Evolutionary conservation across 1,140 invertebrate genomes (phyloP).

Genomic region (Ceratina calcarata): DNA sequence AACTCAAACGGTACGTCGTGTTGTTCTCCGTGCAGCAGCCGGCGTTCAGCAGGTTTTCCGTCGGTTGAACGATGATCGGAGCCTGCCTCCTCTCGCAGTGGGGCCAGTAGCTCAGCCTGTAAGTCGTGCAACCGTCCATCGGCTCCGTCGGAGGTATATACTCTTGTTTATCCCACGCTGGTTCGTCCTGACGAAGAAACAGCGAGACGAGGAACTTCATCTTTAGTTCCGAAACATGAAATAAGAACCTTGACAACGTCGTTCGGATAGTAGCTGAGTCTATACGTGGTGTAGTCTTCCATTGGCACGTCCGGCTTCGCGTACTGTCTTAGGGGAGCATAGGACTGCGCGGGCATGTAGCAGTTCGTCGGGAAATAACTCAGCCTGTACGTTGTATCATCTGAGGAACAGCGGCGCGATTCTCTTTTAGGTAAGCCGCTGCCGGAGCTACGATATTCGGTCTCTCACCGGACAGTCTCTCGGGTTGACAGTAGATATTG

Average conservation of each 20-base stretch:
- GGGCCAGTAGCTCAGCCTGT: constrained; percentile 81
- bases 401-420: constrained; percentile 65
- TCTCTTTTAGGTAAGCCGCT: background rate
- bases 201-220: background rate
- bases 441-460: too few species aligned
- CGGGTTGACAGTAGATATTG: constrained; percentile 68
- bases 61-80: constrained; percentile 48
- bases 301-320: constrained; percentile 80
- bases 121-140: constrained; percentile 81
- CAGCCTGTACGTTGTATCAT: constrained; percentile 81
- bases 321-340: constrained; percentile 77
- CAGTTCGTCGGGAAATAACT: constrained; percentile 79
- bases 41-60: constrained; percentile 70
- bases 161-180: constrained; percentile 59
- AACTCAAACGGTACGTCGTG: constrained; percentile 77
- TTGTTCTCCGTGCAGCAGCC: constrained; percentile 70
- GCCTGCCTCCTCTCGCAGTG: constrained; percentile 60
- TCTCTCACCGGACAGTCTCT: constrained; percentile 57
- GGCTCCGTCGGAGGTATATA: constrained; percentile 74
- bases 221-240: too few species aligned
- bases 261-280: constrained; percentile 72
- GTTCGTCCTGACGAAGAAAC: constrained; percentile 54
- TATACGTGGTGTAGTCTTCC: constrained; percentile 79
- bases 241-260: constrained; percentile 26
- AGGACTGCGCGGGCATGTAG: constrained; percentile 72